Base-by-base conservation (phyloP, 2,888 invertebrate species). In the Kryphioiulus occultus region DNA sequence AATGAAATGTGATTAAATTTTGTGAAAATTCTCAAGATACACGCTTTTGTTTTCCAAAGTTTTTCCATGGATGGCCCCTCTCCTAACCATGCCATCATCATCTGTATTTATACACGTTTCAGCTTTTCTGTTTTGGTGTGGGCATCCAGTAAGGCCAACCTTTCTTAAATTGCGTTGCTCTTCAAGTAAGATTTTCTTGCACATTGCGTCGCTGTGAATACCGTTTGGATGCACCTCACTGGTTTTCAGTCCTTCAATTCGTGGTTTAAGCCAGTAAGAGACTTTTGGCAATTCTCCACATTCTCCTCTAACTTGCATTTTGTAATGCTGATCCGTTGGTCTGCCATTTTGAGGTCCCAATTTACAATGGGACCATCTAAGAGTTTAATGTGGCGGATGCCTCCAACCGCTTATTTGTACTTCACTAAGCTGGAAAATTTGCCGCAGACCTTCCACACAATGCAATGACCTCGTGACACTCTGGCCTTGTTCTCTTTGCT, bases 351-450 rank as follows among this genome's bases (percentile, higher is more conserved):
- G 53, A 17, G 4, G n/a, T 19, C 59, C n/a, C 59, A 59, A 59
- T 44, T 44, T 10, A 44, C 44, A 44, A 59, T 19, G 7, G n/a
- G n/a, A 59, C 59, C 59, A n/a, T 59, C 59, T 19, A 59, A n/a
- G 59, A 59, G 59, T 59, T 59, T 59, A 59, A 59, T 59, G 59
- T 59, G 59, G 59, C 59, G 59, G 59, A 59, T 59, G 59, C n/a
- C 59, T 59, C n/a, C 59, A 59, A 59, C 59, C 59, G n/a, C n/a
- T 59, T 59, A 59, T 59, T 59, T 59, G 59, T 59, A 59, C 59
- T 59, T 59, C 59, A 59, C n/a, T 59, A 59, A 59, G 1, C 59
- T n/a, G 59, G 59, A 59, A 59, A 59, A 59, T 59, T 59, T 35
- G 35, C 35, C 35, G 7, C 59, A 7, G 12, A 47, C 17, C 12